phyloP scores from a whole-genome alignment of 2,113 vertebrate species.

The Craseonycteris thonglongyai region DNA sequence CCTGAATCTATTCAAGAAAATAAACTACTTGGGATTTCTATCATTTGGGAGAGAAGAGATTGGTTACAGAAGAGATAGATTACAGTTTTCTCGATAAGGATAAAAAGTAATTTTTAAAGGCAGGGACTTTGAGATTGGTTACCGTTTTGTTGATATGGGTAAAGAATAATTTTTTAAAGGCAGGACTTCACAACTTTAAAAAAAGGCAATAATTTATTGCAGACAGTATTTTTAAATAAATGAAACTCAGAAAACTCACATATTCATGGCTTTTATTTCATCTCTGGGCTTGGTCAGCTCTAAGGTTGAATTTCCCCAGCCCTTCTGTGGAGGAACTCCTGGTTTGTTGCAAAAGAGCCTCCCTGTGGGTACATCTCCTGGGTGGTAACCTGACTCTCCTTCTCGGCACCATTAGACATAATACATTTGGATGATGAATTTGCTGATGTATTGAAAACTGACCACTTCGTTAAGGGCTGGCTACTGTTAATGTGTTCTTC shows the following conservation, averaged over 20 bases:
- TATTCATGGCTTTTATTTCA: neutral
- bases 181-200: neutral
- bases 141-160: neutral
- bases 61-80: neutral
- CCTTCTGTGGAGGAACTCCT: neutral
- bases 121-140: neutral
- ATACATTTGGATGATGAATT: neutral
- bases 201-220: neutral
- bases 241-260: neutral
- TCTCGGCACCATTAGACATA: neutral
- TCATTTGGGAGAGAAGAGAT: neutral
- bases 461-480: neutral
- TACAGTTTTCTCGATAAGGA: neutral
- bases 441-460: constrained; percentile 43
- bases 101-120: neutral
- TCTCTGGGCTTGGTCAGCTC: neutral
- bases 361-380: neutral
- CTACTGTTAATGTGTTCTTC: neutral
- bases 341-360: neutral
- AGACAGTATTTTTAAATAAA: neutral
- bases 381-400: neutral
- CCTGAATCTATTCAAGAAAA: neutral
- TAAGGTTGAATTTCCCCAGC: neutral
- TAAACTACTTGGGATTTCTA: neutral
- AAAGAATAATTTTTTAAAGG: neutral